Evolutionary conservation across 2,113 vertebrate genomes (phyloP).

Genomic region (Istiophorus platypterus): DNA sequence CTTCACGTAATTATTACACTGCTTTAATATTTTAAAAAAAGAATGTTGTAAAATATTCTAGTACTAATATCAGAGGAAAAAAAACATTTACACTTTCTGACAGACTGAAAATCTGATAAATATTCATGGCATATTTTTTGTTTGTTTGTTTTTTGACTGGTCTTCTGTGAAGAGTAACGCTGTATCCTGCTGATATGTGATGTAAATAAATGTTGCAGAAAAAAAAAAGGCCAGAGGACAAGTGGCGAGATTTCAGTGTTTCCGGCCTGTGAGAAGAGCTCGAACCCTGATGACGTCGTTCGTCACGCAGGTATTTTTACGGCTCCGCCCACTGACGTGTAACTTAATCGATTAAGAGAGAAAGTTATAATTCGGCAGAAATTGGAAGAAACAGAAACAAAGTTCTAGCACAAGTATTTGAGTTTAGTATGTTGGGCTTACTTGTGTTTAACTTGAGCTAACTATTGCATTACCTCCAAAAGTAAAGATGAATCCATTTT

Average conservation of each 20-base stretch:
- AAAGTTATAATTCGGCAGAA: too few species aligned
- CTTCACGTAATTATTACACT: background rate
- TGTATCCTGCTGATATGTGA: slow-evolving; percentile 65
- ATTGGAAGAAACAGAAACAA: too few species aligned
- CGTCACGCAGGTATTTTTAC: too few species aligned
- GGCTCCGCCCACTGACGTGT: too few species aligned
- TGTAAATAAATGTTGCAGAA: slow-evolving; percentile 74
- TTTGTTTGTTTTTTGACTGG: slow-evolving; percentile 27
- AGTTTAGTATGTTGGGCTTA: too few species aligned
- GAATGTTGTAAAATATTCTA: background rate
- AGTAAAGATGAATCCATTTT: background rate
- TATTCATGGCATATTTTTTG: background rate
- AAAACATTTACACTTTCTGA: background rate
- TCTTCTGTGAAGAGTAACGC: slow-evolving; percentile 72
- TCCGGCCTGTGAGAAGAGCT: background rate
- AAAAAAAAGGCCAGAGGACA: background rate
- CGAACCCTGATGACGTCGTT: too few species aligned
- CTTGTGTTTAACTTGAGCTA: too few species aligned
- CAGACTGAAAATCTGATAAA: slow-evolving; percentile 10
- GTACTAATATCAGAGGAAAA: background rate
- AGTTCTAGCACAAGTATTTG: too few species aligned
- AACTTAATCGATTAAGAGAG: too few species aligned
- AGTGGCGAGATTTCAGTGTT: background rate
- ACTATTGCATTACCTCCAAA: background rate
- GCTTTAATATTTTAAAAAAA: background rate